Base-by-base conservation (phyloP, 2,888 invertebrate genomes). In the Eurytoma adleriae region DNA sequence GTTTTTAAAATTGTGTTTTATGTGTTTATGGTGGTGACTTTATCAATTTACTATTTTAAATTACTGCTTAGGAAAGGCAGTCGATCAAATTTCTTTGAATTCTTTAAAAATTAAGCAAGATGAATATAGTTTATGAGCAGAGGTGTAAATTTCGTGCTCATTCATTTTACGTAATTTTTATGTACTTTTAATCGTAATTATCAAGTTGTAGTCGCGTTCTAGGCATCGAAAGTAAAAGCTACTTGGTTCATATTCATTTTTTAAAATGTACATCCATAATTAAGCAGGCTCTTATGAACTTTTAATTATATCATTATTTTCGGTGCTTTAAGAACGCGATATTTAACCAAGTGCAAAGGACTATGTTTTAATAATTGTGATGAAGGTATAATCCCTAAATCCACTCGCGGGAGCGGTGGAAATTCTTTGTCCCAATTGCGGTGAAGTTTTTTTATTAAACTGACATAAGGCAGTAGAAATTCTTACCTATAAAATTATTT, bases 121-220 rank as follows among this genome's bases (percentile, higher is more conserved):
- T 59, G 12, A 71, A 75, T 80, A 71, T 40, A 40, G 40, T 79
- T 79, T 75, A 72, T 14, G 75, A 75, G 83, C 78, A 82, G 82
- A 78, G 78, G 79, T 80, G 78, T 80, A 79, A 30, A 70, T 40
- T 80, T 82, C 80, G 54, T 78, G 80, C 79, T 83, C 77, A 59
- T 82, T 82, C 50, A 82, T 80, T 82, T 85, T 85, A 84, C 76
- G 84, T 83, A 83, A 84, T 78, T 85, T 69, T 81, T 84, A 86
- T 88, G 85, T 87, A 86, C 83, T 79, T 84, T 74, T 84, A 85
- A 84, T 85, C 82, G 83, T 70, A 66, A 62, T 30, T 20, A 73
- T 20, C 27, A 56, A 78, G 24, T 81, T 56, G 61, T 20, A 57
- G 40, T 68, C 54, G 27, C 57, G 27, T 57, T 10, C 52, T 18